Conservation (phyloP, 2,797 vertebrate species). For the Brachyalestes nurse region DNA sequence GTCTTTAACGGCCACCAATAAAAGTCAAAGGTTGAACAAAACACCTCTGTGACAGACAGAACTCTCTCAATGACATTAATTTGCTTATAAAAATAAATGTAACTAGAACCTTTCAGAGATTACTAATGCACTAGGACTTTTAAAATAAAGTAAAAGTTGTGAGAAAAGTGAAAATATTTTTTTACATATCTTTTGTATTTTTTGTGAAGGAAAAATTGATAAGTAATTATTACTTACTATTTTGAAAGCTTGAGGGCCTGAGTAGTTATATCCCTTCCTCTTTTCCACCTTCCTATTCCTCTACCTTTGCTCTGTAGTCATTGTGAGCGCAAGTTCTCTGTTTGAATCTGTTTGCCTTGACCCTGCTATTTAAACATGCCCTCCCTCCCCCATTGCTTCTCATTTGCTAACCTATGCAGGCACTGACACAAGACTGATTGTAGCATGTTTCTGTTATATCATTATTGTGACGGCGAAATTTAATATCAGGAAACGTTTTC, state of each 20-base stretch:
- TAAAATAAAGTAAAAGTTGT: neutral
- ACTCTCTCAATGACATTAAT: no score
- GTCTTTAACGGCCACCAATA: no score
- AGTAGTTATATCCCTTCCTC: neutral
- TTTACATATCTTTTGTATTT: neutral
- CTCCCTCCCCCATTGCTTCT: neutral
- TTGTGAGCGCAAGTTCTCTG: neutral
- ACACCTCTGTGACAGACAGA: no score
- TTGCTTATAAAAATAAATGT: no score
- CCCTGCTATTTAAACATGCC: slow-evolving; percentile 18
- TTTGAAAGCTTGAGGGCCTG: neutral
- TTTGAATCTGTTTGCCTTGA: slow-evolving; percentile 20
- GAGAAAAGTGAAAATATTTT: neutral
- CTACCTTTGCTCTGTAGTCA: neutral
- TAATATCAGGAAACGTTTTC: neutral
- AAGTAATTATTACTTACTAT: slow-evolving; percentile 9
- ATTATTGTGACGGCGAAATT: neutral
- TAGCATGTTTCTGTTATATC: neutral
- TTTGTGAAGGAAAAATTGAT: neutral
- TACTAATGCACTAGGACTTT: neutral
- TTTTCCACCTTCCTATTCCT: neutral
- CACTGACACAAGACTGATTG: neutral
- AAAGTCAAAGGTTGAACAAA: no score
- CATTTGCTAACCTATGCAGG: neutral
- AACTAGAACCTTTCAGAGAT: no score